Conservation (phyloP, 2,797 vertebrate genomes). For the Atherinosoma microstoma region DNA sequence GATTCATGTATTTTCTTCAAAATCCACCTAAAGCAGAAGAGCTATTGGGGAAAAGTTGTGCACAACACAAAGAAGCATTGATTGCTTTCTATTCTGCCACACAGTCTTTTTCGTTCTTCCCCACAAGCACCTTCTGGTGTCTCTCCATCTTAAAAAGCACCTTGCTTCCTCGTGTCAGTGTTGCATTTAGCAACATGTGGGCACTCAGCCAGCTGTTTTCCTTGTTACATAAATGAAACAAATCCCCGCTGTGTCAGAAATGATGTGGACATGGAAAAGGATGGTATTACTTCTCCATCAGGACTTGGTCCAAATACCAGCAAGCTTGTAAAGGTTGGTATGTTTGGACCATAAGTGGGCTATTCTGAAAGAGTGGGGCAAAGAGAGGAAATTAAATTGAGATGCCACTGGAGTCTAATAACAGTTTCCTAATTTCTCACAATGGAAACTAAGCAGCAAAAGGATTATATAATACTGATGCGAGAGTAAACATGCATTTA, state of each 20-base stretch:
- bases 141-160: constrained; percentile 70
- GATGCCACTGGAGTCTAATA: constrained; percentile 67
- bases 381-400: constrained; percentile 68
- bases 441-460: constrained; percentile 68
- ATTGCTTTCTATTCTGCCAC: constrained; percentile 69
- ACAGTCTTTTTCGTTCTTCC: constrained; percentile 63
- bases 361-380: constrained; percentile 50
- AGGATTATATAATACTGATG: constrained; percentile 69
- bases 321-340: constrained; percentile 69
- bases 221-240: constrained; percentile 80
- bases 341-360: constrained; percentile 55
- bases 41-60: constrained; percentile 70
- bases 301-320: constrained; percentile 65
- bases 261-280: constrained; percentile 75
- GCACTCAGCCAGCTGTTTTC: constrained; percentile 69
- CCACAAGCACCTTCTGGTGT: constrained; percentile 66
- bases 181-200: constrained; percentile 74
- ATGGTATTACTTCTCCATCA: constrained; percentile 73
- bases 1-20: constrained; percentile 66
- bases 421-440: constrained; percentile 67
- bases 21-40: constrained; percentile 50
- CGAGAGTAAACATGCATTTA: constrained; percentile 72
- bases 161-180: constrained; percentile 66
- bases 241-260: constrained; percentile 75
- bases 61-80: constrained; percentile 69